Conservation (phyloP, 2,888 invertebrate species). For the Acronicta leporina region DNA sequence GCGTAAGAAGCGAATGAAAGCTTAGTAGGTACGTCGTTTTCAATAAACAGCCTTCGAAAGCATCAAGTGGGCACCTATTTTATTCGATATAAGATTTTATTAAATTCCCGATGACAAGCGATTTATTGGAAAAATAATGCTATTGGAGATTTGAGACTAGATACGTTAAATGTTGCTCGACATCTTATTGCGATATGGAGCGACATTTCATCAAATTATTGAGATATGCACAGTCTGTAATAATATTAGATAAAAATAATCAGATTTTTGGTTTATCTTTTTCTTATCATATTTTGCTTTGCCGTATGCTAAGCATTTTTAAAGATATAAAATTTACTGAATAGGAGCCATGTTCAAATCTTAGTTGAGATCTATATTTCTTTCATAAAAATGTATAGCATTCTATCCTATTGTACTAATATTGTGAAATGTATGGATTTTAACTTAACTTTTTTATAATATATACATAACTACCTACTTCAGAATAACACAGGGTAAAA, state of each 20-base stretch:
- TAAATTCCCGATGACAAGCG: slow-evolving; percentile 61
- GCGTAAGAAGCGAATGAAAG: no score
- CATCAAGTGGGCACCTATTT: slow-evolving; percentile 58
- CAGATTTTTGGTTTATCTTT: no score
- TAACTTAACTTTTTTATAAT: no score
- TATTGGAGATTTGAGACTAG: slow-evolving; percentile 47
- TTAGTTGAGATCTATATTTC: no score
- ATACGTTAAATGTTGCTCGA: slow-evolving; percentile 34
- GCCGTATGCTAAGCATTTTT: not conserved
- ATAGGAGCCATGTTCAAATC: no score
- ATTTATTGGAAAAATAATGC: slow-evolving; percentile 59
- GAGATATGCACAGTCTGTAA: slow-evolving; percentile 11
- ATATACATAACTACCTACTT: no score
- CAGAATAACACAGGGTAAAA: no score
- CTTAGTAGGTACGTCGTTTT: slow-evolving; percentile 24
- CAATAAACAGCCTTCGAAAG: slow-evolving; percentile 61
- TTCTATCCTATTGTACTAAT: no score
- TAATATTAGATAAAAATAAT: slow-evolving; percentile 1
- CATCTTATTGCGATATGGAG: not conserved
- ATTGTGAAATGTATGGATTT: no score
- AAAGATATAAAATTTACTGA: not conserved
- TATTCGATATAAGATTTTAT: slow-evolving; percentile 67
- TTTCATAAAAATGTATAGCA: no score
- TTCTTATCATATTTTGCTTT: no score
- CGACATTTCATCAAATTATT: slow-evolving; percentile 21